These are phyloP conservation scores for Meloidogyne exigua DNA, from an alignment of 1,140 invertebrate genomes.

Conservation along the genomic window DNA sequence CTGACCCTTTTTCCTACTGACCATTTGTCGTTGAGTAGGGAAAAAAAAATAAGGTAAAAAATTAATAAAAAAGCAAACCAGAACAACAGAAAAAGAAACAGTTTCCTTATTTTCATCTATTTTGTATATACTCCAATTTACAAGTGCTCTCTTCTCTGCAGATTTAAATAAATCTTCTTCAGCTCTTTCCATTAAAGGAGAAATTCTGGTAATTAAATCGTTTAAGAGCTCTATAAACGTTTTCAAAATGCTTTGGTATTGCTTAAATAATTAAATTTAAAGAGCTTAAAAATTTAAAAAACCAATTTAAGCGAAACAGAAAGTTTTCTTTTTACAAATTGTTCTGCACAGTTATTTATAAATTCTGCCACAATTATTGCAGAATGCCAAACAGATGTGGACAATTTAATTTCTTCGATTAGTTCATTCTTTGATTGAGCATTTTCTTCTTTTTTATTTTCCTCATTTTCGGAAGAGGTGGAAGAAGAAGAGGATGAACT, in stretches of 20 bases:
- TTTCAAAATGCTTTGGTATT: constrained; percentile 27
- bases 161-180: neutral
- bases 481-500: neutral
- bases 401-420: neutral
- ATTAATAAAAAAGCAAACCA: neutral
- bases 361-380: constrained; percentile 19
- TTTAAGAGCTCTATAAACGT: constrained; percentile 23
- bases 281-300: neutral
- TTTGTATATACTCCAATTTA: neutral
- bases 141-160: neutral
- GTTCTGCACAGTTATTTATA: neutral
- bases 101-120: neutral
- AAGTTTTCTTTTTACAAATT: constrained; percentile 9
- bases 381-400: neutral
- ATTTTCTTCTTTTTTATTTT: neutral
- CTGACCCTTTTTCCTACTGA: no score
- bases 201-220: constrained; percentile 14
- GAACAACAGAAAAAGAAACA: neutral
- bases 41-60: no score
- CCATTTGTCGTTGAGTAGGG: no score
- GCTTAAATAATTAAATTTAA: constrained; percentile 15
- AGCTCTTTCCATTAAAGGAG: neutral
- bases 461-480: neutral
- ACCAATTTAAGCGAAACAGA: constrained; percentile 19
- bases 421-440: neutral